Base-by-base conservation (phyloP, 2,797 vertebrate species). In the Streptopelia turtur region DNA sequence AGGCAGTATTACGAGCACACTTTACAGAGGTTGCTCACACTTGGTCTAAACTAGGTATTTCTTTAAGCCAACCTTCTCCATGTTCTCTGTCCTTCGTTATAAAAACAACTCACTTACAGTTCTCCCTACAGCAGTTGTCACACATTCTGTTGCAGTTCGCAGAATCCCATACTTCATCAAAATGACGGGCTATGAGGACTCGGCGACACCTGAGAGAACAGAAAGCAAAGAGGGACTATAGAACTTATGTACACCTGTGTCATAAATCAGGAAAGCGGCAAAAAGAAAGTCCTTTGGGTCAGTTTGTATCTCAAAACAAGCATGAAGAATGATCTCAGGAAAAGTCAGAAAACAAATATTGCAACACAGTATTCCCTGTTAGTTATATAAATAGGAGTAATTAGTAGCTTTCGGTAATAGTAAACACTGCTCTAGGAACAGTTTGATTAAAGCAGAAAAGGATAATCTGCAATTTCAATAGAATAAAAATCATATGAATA, bases 131-230 rank as follows among this genome's bases (percentile, higher is more conserved):
- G 97, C 99, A 99, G 70, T 98, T 98, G 52, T 99, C 99, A 93
- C 99, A 99, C 99, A 99, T 99, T 96, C 98, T 97, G 96, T 98
- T 98, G 90, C 99, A 99, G 41, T 98, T 98, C 31, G 98, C 97
- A 56, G 99, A 98, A 20, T 99, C 98, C 99, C 99, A 99, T 9
- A 99, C 98, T 97, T 99, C 99, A 81, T 99, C 99, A 76, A 99
- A 99, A 96, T 99, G 99, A 66, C 98, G 97, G 5, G 99, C 99
- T 97, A 99, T 99, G 74, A 99, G 96, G 21, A 98, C 98, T 8
- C 99, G 98, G 16, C 99, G 98, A 92, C 99, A 99, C 93, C 99
- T 99, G 95, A 31, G 75, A 49, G 66, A 70, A 71, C 15, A 69
- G 71, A 83, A 35, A 86, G 57, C 39, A 68, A 61, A 63, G 16